These are phyloP conservation scores for Dimorphilus gyrociliatus DNA, from an alignment of 2,888 invertebrate species.

Conservation along the genomic window DNA sequence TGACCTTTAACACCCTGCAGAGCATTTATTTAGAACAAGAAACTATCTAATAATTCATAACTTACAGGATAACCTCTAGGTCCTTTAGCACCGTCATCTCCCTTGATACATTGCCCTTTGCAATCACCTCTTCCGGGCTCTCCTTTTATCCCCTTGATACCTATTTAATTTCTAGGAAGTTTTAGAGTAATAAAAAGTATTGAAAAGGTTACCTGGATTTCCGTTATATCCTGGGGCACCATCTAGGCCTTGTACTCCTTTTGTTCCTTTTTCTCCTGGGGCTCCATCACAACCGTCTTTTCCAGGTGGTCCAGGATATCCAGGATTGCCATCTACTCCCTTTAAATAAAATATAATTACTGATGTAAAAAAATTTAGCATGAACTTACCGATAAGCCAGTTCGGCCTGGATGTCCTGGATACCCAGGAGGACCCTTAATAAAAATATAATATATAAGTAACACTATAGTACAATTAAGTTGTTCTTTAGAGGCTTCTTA, in stretches of 20 bases:
- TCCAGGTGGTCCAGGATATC: slow-evolving; percentile 8
- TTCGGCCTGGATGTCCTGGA: slow-evolving; percentile 15
- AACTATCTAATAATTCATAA: too few relatives aligned
- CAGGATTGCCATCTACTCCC: too few relatives aligned
- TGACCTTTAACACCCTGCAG: too few relatives aligned
- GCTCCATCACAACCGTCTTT: too few relatives aligned
- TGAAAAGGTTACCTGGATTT: too few relatives aligned
- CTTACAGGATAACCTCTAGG: background rate
- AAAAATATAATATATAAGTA: too few relatives aligned
- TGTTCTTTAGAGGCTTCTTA: slow-evolving; percentile 15
- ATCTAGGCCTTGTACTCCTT: slow-evolving; percentile 3
- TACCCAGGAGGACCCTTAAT: slow-evolving; percentile 17
- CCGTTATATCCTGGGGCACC: too few relatives aligned
- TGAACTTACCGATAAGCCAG: slow-evolving; percentile 10
- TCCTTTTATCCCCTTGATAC: slow-evolving; percentile 9
- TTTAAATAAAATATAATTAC: too few relatives aligned
- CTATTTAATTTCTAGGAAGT: slow-evolving; percentile 4
- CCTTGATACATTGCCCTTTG: slow-evolving; percentile 6
- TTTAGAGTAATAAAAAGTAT: too few relatives aligned
- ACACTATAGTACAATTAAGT: too few relatives aligned
- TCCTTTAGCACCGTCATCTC: slow-evolving; percentile 2
- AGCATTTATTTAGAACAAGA: slow-evolving; percentile 1
- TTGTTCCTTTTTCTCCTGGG: too few relatives aligned
- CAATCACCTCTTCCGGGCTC: slow-evolving; percentile 5
- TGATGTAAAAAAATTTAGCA: too few relatives aligned